These are phyloP conservation scores for Gila robusta DNA, from an alignment of 2,797 vertebrate genomes.

Conservation along the genomic window DNA sequence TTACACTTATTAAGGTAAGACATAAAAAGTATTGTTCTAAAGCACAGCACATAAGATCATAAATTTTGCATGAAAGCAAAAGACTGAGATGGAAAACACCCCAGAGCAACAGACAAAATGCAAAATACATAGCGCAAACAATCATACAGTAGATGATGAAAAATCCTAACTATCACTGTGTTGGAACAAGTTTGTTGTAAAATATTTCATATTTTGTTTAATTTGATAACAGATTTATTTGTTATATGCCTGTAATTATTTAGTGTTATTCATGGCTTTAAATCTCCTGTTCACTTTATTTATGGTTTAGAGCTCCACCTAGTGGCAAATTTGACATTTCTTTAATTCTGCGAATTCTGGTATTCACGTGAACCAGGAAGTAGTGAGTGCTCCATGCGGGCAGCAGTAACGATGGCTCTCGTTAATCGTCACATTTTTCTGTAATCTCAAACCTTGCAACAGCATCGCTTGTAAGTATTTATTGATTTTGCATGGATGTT, in stretches of 20 bases:
- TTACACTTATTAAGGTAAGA: constrained; percentile 15
- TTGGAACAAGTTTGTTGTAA: too few relatives aligned
- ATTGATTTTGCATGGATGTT: not conserved
- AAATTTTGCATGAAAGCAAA: constrained; percentile 29
- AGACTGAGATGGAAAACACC: constrained; percentile 21
- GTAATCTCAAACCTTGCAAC: not conserved
- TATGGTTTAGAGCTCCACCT: too few relatives aligned
- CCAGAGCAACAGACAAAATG: not conserved
- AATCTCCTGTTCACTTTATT: too few relatives aligned
- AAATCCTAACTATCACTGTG: not conserved
- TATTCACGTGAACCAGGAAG: too few relatives aligned
- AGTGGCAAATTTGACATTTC: too few relatives aligned
- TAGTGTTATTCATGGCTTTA: too few relatives aligned
- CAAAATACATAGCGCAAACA: not conserved
- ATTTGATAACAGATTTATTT: too few relatives aligned
- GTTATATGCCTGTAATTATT: too few relatives aligned
- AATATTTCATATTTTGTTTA: too few relatives aligned
- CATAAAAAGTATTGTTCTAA: constrained; percentile 26
- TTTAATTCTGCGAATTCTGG: too few relatives aligned
- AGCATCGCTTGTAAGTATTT: constrained; percentile 6
- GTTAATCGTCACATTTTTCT: not conserved
- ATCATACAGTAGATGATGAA: not conserved
- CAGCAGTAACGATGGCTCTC: not conserved
- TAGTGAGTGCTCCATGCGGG: too few relatives aligned
- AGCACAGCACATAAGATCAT: constrained; percentile 31